A percentile compares a stretch with the other conserved stretches of the same genome.
These are phyloP conservation scores for Colistium nudipinnis DNA, from an alignment of 2,113 vertebrate species.

Conservation along the genomic window DNA sequence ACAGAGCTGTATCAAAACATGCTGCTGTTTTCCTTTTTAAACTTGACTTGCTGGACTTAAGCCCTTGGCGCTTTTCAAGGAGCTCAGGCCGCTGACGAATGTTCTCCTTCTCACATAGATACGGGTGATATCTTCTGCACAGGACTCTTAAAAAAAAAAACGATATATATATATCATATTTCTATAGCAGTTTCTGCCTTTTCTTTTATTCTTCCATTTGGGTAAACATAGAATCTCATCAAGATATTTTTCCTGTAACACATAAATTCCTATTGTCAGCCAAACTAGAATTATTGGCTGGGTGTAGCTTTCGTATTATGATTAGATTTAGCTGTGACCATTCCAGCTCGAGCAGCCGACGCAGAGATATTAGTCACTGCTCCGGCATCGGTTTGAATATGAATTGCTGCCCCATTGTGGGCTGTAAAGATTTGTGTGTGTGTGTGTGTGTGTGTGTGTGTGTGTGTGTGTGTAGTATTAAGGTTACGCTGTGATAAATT, in stretches of 20 bases:
- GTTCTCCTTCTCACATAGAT: slow-evolving; percentile 27
- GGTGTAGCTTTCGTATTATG: neutral
- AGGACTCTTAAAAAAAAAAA: too few species aligned
- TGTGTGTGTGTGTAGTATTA: slow-evolving; percentile 56
- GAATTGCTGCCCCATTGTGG: slow-evolving; percentile 60
- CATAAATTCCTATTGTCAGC: slow-evolving; percentile 11
- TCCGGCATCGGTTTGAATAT: slow-evolving; percentile 27
- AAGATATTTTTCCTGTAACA: slow-evolving; percentile 2
- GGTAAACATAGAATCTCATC: neutral
- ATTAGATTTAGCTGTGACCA: slow-evolving; percentile 16
- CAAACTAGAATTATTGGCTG: neutral
- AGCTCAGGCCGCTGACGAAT: slow-evolving; percentile 42
- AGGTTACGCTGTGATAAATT: slow-evolving; percentile 64
- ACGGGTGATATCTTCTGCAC: slow-evolving; percentile 27
- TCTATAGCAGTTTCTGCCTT: slow-evolving; percentile 11
- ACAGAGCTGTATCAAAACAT: slow-evolving; percentile 64
- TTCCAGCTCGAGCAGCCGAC: slow-evolving; percentile 5
- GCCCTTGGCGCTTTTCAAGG: slow-evolving; percentile 44
- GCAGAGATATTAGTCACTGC: slow-evolving; percentile 36
- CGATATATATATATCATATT: slow-evolving; percentile 19
- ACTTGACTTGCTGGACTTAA: slow-evolving; percentile 57
- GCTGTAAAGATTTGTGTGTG: slow-evolving; percentile 30
- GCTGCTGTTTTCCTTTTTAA: slow-evolving; percentile 63
- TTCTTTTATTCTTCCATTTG: neutral
- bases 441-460: neutral